Evolutionary conservation across 1,140 invertebrate genomes (phyloP), one percentile per base, ranked within the genome.

Genomic region (Lucilia sericata): DNA sequence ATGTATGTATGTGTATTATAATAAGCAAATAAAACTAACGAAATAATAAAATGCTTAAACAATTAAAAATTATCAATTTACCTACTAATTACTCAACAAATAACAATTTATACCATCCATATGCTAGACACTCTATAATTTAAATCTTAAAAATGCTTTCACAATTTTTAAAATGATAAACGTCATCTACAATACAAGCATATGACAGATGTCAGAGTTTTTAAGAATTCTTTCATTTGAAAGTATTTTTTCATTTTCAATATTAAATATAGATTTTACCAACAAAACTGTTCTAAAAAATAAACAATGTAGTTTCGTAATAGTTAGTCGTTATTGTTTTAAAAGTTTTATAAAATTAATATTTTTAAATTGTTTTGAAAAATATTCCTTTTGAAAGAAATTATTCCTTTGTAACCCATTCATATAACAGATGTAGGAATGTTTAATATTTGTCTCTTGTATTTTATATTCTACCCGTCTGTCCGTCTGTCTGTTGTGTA

Each of bases 61-160:
- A 42, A 60, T 82, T 82, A 30, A 60, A 82, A 82, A 74, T 74
- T 65, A 82, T 82, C 82, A 82, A 82, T 82, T 82, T 82, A 74
- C 82, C 25, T 70, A 30, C 65, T 82, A 82, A 82, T 70, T 82
- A 74, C 55, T 60, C 82, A 70, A 74, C 82, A 82, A 82, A 25
- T 65, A 42, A 51, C 82, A 82, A 65, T 60, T 70, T 80, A 80
- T 80, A 49, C 9, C 42, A 42, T 36, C 75, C 14, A 47, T 47
- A 75, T 75, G 74, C 21, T 2, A 51, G 9, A 49, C n/a, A 51
- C n/a, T n/a, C 34, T 36, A 47, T 42, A 47, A 78, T 42, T 14
- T 42, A 42, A 78, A 78, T 34, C n/a, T n/a, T n/a, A 17, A 78
- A 78, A 78, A 42, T n/a, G n/a, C 75, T 78, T 78, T 78, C 75